Evolutionary conservation across 2,113 vertebrate genomes (phyloP).

Genomic region (Oryzias melastigma): DNA sequence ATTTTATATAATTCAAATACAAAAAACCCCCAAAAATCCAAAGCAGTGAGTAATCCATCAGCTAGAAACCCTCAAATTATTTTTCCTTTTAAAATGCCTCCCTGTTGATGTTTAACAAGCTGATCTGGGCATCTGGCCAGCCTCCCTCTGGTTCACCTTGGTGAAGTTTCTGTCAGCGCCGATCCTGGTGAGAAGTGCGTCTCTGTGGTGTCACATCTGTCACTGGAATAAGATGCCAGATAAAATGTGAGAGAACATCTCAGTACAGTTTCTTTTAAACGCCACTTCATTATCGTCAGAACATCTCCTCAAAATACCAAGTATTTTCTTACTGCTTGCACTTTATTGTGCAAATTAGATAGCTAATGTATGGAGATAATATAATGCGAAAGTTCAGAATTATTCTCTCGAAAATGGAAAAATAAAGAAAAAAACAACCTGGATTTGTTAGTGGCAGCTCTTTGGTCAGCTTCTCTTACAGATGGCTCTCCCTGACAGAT

Average conservation of each 20-base stretch:
- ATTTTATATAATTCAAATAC: not conserved
- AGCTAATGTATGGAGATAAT: conserved; percentile 36
- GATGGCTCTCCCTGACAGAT: conserved; percentile 24
- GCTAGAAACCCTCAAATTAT: not conserved
- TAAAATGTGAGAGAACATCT: not conserved
- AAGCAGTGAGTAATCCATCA: not conserved
- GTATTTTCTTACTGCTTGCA: not conserved
- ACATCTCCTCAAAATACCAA: too few relatives aligned
- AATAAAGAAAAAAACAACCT: not conserved
- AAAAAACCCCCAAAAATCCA: conserved; percentile 4
- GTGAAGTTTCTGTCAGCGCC: conserved; percentile 22
- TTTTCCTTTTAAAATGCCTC: not conserved
- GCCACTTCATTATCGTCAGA: too few relatives aligned
- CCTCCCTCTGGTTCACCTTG: conserved; percentile 35
- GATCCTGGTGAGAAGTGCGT: not conserved
- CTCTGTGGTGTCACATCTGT: conserved; percentile 39
- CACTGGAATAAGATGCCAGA: not conserved
- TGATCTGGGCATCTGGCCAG: conserved; percentile 40
- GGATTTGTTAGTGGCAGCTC: not conserved
- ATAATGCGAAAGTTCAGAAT: not conserved
- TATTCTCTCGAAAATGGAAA: too few relatives aligned
- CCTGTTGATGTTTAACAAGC: not conserved
- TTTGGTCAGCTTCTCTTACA: conserved; percentile 14
- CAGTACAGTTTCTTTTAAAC: not conserved
- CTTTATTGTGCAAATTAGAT: conserved; percentile 33